Evolutionary conservation across 2,113 vertebrate genomes (phyloP), one percentile per base, ranked within the genome.

Genomic region (Ictidomys tridecemlineatus): DNA sequence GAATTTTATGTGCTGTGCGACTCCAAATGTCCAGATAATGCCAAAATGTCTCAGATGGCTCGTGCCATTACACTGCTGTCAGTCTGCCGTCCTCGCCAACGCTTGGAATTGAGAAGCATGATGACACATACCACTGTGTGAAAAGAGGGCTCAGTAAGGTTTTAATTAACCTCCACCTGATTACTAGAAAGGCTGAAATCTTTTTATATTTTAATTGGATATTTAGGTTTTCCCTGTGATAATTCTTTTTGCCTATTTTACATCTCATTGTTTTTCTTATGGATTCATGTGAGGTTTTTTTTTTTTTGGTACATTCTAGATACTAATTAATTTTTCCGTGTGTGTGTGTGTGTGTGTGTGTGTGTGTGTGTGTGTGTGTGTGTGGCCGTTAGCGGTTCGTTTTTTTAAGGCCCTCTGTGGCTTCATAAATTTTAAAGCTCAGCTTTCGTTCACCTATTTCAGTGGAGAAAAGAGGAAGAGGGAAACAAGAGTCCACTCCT

Each of bases 151-250:
- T 74, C 37, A n/a, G 30, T 58, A 39, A 53, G 48, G 69, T 70
- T 87, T 82, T 76, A 82, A 74, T 69, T 80, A 56, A 45, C 10
- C 30, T 85, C 73, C 74, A 14, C 2, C 1, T 56, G 32, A 85
- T 92, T 85, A 73, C 13, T 42, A 42, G 61, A 69, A 85, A 51
- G 39, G 1, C 48, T 73, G 28, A 37, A 82, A 73, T 78, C 16
- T 80, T 91, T 63, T 37, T 39, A 56, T 37, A 72, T 67, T 89
- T 72, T 48, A 85, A 85, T 80, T 74, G 45, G 13, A 67, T 67
- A 80, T 80, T 61, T 80, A 42, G 67, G 65, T 80, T 93, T 74
- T 28, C 28, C 37, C 79, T 96, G 79, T 39, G 37, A 37, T 85
- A 65, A 79, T 7, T 79, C 48, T 61, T 37, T 76, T 74, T 95